These are phyloP conservation scores for Hipparchia semele DNA, from an alignment of 2,888 invertebrate genomes.

Conservation along the genomic window DNA sequence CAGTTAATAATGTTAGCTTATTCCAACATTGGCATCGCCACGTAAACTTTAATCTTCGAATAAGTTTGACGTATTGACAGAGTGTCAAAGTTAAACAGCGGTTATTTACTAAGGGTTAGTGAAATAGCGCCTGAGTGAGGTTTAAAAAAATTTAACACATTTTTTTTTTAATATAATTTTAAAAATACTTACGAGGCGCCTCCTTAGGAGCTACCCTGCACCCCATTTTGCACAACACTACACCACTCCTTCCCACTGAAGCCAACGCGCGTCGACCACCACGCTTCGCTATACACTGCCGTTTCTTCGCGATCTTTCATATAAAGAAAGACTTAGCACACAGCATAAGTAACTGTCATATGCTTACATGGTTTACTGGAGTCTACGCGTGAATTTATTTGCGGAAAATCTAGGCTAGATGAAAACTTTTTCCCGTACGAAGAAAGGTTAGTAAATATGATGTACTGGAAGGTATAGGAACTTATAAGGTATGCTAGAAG, in stretches of 20 bases:
- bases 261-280: slow-evolving; percentile 25
- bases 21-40: no score
- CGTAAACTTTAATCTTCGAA: no score
- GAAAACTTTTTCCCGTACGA: background rate
- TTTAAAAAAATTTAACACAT: no score
- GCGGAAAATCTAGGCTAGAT: background rate
- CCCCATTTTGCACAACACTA: slow-evolving; percentile 29
- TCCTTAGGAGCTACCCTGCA: slow-evolving; percentile 36
- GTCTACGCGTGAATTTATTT: background rate
- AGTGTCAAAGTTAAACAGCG: no score
- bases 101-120: no score
- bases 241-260: slow-evolving; percentile 16
- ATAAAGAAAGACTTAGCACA: slow-evolving; percentile 27
- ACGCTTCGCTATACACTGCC: slow-evolving; percentile 26
- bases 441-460: background rate
- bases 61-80: no score
- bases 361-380: background rate
- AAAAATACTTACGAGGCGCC: slow-evolving; percentile 28
- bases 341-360: slow-evolving; percentile 3
- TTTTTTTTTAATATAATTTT: background rate
- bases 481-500: background rate
- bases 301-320: slow-evolving; percentile 15
- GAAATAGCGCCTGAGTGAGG: no score
- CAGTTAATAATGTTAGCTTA: no score
- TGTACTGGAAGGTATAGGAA: background rate